These are phyloP conservation scores for Crocodylus rhombifer DNA, from an alignment of 2,797 vertebrate species.

Conservation along the genomic window DNA sequence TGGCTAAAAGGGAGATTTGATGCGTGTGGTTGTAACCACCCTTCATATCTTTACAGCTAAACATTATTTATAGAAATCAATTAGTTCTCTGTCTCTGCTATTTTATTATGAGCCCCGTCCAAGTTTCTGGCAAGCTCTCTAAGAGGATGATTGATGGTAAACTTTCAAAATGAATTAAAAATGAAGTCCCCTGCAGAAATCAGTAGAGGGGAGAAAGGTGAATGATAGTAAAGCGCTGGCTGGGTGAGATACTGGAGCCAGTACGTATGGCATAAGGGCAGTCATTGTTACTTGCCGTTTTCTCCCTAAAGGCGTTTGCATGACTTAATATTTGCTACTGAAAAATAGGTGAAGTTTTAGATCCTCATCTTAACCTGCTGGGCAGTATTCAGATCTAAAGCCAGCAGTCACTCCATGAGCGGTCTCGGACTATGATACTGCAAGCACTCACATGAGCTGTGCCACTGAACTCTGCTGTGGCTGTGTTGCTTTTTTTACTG, in stretches of 20 bases:
- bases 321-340: conserved; percentile 44
- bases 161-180: conserved; percentile 74
- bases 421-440: background rate
- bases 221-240: conserved; percentile 63
- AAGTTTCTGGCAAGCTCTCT: conserved; percentile 73
- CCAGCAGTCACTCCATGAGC: conserved; percentile 50
- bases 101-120: conserved; percentile 75
- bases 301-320: conserved; percentile 5
- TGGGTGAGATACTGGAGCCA: conserved; percentile 36
- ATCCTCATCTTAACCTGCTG: conserved; percentile 46
- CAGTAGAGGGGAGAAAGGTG: conserved; percentile 56
- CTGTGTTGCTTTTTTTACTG: background rate
- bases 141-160: conserved; percentile 71
- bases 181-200: conserved; percentile 56
- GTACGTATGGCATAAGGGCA: conserved; percentile 20
- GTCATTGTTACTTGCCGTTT: conserved; percentile 7
- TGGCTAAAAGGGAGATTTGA: conserved; percentile 67
- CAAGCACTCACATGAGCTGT: conserved; percentile 10
- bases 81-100: conserved; percentile 75
- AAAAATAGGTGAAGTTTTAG: conserved; percentile 49
- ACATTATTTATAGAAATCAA: conserved; percentile 79
- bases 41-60: conserved; percentile 76
- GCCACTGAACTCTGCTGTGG: conserved; percentile 13
- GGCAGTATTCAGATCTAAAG: conserved; percentile 57
- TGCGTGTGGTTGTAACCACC: conserved; percentile 65